phyloP scores from a whole-genome alignment of 2,888 invertebrate species.

The Torymus aiolomorphi region DNA sequence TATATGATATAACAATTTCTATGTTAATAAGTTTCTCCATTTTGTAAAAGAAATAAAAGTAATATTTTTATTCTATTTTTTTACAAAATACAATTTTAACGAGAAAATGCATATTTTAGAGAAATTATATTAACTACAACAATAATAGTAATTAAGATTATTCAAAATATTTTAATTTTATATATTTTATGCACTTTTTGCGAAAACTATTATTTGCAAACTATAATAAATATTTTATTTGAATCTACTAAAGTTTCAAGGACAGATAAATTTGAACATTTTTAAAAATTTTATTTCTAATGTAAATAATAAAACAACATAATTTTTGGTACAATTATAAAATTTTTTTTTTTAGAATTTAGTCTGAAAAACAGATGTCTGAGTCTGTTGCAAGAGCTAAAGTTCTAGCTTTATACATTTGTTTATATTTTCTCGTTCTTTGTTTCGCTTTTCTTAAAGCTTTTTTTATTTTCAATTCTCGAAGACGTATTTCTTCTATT shows the following conservation, averaged over 20 bases:
- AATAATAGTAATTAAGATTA: too few species aligned
- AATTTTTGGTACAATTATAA: not conserved
- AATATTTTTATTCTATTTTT: too few species aligned
- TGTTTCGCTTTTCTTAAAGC: conserved; percentile 36
- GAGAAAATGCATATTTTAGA: too few species aligned
- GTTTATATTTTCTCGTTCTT: conserved; percentile 48
- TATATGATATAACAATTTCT: too few species aligned
- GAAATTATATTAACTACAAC: too few species aligned
- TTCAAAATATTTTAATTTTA: too few species aligned
- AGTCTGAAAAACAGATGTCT: conserved; percentile 36
- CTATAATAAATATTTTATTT: too few species aligned
- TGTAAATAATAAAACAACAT: not conserved
- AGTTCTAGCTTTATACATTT: conserved; percentile 40
- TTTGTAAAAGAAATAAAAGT: too few species aligned
- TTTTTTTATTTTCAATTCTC: not conserved
- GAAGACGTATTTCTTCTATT: conserved; percentile 60
- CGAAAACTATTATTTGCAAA: too few species aligned
- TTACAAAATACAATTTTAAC: too few species aligned
- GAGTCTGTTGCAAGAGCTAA: conserved; percentile 24
- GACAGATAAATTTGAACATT: not conserved
- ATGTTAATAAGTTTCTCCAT: too few species aligned
- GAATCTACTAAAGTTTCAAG: not conserved
- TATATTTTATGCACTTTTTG: too few species aligned
- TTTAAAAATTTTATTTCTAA: not conserved
- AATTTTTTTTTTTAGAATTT: conserved; percentile 1